These are phyloP conservation scores for Thermophis baileyi DNA, from an alignment of 2,113 vertebrate species.

Conservation along the genomic window DNA sequence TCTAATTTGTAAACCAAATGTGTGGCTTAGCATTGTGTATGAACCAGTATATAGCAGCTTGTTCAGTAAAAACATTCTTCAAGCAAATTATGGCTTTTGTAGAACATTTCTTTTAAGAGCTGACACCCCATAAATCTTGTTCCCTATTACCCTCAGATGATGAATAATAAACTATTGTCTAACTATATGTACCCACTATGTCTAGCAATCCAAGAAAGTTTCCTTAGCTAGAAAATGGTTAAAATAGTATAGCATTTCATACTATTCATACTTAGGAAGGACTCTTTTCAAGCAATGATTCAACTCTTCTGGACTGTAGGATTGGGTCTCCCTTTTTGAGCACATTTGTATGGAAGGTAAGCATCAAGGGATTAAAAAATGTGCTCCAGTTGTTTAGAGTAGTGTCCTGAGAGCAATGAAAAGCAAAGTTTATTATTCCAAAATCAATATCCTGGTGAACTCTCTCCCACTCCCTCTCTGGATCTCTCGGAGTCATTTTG, in stretches of 20 bases:
- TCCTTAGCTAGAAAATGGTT: neutral
- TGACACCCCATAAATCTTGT: neutral
- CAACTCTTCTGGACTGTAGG: constrained; percentile 28
- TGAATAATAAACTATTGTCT: neutral
- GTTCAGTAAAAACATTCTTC: neutral
- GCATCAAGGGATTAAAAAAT: neutral
- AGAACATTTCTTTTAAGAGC: neutral
- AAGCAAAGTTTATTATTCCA: neutral
- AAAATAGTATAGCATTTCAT: constrained; percentile 38
- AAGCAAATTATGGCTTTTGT: neutral
- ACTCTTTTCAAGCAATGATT: constrained; percentile 33
- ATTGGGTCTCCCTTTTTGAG: neutral
- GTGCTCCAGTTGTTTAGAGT: too few relatives aligned
- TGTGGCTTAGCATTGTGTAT: neutral
- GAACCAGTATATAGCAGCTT: neutral
- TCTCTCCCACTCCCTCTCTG: neutral
- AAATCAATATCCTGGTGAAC: constrained; percentile 12
- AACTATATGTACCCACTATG: neutral
- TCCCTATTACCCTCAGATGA: neutral
- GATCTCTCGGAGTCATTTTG: constrained; percentile 14
- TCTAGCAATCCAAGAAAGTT: neutral
- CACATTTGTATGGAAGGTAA: neutral
- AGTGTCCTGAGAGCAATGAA: neutral
- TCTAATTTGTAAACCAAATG: neutral
- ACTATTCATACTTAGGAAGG: neutral